Conservation (phyloP, 2,113 vertebrate species). For the Abramis brama region DNA sequence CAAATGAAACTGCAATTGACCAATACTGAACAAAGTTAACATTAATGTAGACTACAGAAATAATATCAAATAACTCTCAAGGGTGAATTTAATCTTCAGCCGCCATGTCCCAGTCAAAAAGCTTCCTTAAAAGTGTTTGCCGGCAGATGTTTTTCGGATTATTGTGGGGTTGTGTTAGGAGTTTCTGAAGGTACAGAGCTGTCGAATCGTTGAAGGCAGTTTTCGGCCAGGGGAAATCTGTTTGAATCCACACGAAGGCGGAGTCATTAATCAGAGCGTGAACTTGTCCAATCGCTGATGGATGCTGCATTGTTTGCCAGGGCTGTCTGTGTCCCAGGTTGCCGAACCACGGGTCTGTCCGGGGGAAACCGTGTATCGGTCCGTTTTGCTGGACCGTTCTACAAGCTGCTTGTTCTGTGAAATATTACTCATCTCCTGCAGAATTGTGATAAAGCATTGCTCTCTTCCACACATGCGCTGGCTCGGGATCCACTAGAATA, state of each 20-base stretch:
- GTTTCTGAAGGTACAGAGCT: neutral
- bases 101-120: neutral
- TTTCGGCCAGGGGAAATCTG: neutral
- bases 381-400: neutral
- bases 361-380: neutral
- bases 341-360: neutral
- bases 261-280: slow-evolving; percentile 45
- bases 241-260: neutral
- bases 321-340: neutral
- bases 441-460: slow-evolving; percentile 2
- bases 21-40: too few relatives aligned
- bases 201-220: neutral
- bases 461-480: neutral
- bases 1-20: too few relatives aligned
- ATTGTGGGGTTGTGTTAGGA: neutral
- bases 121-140: neutral
- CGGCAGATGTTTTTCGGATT: neutral
- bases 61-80: neutral
- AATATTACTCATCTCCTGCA: slow-evolving; percentile 31
- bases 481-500: neutral
- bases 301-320: slow-evolving; percentile 19
- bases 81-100: neutral
- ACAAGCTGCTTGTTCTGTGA: neutral
- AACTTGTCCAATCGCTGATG: slow-evolving; percentile 30
- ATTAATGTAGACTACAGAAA: too few relatives aligned